Evolutionary conservation across 2,888 invertebrate species (phyloP).

Genomic region (Aproaerema taeniolella): DNA sequence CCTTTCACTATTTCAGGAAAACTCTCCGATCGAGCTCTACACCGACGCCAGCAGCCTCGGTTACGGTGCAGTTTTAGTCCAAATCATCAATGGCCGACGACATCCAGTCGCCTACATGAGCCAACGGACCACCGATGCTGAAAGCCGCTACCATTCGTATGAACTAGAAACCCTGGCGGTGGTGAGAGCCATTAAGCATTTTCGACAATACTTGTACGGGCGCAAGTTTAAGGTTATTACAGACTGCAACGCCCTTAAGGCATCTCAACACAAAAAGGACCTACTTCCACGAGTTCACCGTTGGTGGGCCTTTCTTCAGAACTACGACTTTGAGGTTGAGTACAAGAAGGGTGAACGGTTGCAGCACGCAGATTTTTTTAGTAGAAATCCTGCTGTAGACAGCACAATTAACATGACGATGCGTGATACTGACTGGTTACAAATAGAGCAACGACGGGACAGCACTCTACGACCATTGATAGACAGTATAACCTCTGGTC

Average conservation of each 20-base stretch:
- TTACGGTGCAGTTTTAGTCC: conserved; percentile 21
- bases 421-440: conserved; percentile 18
- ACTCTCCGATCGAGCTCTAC: conserved; percentile 15
- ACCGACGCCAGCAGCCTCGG: conserved; percentile 28
- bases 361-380: conserved; percentile 21
- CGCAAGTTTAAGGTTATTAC: conserved; percentile 23
- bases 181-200: conserved; percentile 27
- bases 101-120: conserved; percentile 18
- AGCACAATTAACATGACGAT: conserved; percentile 16
- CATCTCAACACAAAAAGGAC: conserved; percentile 23
- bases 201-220: conserved; percentile 26
- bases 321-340: conserved; percentile 23
- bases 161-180: conserved; percentile 25
- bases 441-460: conserved; percentile 18
- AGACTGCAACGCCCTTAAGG: conserved; percentile 25
- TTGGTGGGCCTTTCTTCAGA: conserved; percentile 28
- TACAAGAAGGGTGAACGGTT: conserved; percentile 21
- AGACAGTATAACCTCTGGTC: conserved; percentile 8
- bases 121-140: conserved; percentile 18
- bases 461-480: conserved; percentile 18
- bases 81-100: conserved; percentile 6
- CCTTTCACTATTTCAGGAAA: conserved; percentile 19
- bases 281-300: conserved; percentile 22
- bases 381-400: conserved; percentile 14
- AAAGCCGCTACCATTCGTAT: conserved; percentile 25